phyloP scores from a whole-genome alignment of 2,113 vertebrate genomes.

The Pagrus major region DNA sequence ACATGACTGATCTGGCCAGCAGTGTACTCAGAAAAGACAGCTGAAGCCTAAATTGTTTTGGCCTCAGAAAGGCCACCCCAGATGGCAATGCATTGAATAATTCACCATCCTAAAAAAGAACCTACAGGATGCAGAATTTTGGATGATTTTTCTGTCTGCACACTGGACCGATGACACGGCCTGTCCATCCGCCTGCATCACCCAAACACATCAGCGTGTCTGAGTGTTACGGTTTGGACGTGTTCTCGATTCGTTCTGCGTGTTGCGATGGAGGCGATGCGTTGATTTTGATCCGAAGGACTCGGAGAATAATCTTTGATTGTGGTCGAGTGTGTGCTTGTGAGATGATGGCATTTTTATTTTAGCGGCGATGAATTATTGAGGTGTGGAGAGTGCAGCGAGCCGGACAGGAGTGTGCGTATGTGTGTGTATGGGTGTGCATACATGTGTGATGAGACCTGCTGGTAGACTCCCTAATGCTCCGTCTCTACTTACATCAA shows the following conservation, averaged over 20 bases:
- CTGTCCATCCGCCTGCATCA: conserved; percentile 23
- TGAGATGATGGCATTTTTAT: conserved; percentile 82
- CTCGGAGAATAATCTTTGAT: conserved; percentile 53
- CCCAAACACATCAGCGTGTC: background rate
- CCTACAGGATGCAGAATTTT: conserved; percentile 43
- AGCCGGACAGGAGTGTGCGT: conserved; percentile 55
- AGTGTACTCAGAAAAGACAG: conserved; percentile 42
- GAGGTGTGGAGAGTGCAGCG: conserved; percentile 78
- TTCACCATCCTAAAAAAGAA: conserved; percentile 63
- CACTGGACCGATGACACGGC: conserved; percentile 15
- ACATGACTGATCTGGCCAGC: conserved; percentile 20
- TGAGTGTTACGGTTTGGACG: background rate
- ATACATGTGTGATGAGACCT: conserved; percentile 68
- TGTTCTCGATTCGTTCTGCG: background rate
- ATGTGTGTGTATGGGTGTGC: conserved; percentile 51
- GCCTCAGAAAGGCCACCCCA: conserved; percentile 57
- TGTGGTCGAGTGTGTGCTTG: conserved; percentile 64
- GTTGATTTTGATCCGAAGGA: conserved; percentile 35
- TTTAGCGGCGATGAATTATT: conserved; percentile 85
- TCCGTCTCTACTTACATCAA: conserved; percentile 31
- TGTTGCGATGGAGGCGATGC: conserved; percentile 5
- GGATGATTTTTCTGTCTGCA: conserved; percentile 4
- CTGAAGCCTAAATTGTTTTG: conserved; percentile 59
- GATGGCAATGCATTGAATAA: conserved; percentile 71
- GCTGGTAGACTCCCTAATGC: conserved; percentile 54